These are phyloP conservation scores for Parapristionchus giblindavisi DNA, from an alignment of 2,888 invertebrate species.

Conservation along the genomic window DNA sequence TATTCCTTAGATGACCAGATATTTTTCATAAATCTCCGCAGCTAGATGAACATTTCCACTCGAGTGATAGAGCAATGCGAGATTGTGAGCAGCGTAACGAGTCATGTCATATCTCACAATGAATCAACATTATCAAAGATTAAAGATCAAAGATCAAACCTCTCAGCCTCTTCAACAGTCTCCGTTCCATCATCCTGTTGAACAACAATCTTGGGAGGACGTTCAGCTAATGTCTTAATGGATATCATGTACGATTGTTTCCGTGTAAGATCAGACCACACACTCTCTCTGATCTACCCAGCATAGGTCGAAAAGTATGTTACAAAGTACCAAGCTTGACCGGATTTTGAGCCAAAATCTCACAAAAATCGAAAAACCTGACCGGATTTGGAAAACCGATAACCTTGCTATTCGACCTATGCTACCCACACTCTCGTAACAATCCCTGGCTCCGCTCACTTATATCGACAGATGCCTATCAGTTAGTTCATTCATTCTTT, in stretches of 20 bases:
- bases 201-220: constrained; percentile 42
- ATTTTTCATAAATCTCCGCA: constrained; percentile 62
- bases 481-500: too few species aligned
- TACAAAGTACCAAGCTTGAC: too few species aligned
- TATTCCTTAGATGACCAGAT: constrained; percentile 63
- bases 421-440: neutral
- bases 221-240: constrained; percentile 8
- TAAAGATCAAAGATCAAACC: constrained; percentile 34
- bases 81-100: constrained; percentile 67
- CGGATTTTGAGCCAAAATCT: too few species aligned
- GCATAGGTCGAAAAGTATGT: too few species aligned
- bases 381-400: too few species aligned
- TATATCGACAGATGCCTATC: too few species aligned
- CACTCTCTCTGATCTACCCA: too few species aligned
- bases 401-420: too few species aligned
- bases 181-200: constrained; percentile 47
- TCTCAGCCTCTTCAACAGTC: constrained; percentile 29
- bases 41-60: constrained; percentile 65
- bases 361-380: too few species aligned
- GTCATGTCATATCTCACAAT: constrained; percentile 57
- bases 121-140: neutral
- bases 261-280: too few species aligned
- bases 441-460: neutral
- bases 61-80: constrained; percentile 66
- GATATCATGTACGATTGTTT: neutral